phyloP scores from a whole-genome alignment of 2,113 vertebrate species.

The Mesoclemmys tuberculata region DNA sequence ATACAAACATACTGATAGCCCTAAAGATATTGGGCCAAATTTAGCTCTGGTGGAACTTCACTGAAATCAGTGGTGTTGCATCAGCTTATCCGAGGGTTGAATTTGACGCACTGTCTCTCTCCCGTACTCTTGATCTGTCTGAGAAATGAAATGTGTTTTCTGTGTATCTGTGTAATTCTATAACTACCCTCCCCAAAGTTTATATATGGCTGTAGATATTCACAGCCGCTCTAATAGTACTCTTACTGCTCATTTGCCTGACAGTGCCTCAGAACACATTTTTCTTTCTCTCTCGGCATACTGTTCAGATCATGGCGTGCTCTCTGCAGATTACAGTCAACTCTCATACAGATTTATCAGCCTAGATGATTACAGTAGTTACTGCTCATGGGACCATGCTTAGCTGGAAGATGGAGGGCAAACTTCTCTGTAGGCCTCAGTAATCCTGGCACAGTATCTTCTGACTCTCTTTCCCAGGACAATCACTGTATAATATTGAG shows the following conservation, averaged over 20 bases:
- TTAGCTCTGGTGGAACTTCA: not conserved
- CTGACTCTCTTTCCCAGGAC: too few relatives aligned
- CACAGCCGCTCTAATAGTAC: not conserved
- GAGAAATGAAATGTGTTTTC: not conserved
- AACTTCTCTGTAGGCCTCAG: too few relatives aligned
- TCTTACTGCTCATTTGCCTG: not conserved
- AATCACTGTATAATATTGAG: too few relatives aligned
- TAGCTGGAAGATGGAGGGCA: too few relatives aligned
- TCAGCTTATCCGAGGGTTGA: not conserved
- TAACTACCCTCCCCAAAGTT: not conserved
- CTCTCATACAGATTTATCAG: too few relatives aligned
- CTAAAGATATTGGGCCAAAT: not conserved
- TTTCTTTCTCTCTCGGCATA: not conserved
- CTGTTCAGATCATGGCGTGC: too few relatives aligned
- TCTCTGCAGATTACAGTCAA: too few relatives aligned
- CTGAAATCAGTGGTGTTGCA: not conserved
- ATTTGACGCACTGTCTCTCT: too few relatives aligned
- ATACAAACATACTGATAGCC: not conserved
- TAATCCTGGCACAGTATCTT: too few relatives aligned
- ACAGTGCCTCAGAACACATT: not conserved
- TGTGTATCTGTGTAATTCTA: not conserved
- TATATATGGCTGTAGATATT: not conserved
- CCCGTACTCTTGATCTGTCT: not conserved
- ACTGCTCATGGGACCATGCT: too few relatives aligned
- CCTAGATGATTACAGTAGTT: too few relatives aligned